phyloP scores from a whole-genome alignment of 2,113 vertebrate species.

The Hucho hucho region DNA sequence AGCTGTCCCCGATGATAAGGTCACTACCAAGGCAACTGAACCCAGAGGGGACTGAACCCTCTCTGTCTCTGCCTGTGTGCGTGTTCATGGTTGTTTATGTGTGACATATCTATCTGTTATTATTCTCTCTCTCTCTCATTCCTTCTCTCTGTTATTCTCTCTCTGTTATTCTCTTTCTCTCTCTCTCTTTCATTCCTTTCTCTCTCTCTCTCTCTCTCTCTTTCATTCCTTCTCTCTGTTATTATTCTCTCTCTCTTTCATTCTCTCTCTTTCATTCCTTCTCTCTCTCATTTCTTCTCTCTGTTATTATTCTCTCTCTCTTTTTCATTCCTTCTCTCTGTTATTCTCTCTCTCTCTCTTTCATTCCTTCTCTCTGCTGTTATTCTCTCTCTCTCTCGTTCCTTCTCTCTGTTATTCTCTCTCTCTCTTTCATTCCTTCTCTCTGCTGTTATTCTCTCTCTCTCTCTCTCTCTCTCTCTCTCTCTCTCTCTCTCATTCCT shows the following conservation, averaged over 20 bases:
- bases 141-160: neutral
- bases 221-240: neutral
- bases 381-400: constrained; percentile 8
- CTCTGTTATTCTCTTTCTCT: constrained; percentile 18
- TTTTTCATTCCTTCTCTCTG: constrained; percentile 7
- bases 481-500: constrained; percentile 11
- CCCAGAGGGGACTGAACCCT: too few species aligned
- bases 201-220: too few species aligned
- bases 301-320: constrained; percentile 1
- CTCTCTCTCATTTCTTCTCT: too few species aligned
- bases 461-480: constrained; percentile 11
- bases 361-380: constrained; percentile 4
- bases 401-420: too few species aligned
- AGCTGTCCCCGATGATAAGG: neutral
- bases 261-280: too few species aligned
- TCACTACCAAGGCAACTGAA: neutral
- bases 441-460: neutral
- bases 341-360: constrained; percentile 7
- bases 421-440: too few species aligned
- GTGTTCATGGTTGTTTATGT: neutral
- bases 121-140: constrained; percentile 8
- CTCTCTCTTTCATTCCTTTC: neutral
- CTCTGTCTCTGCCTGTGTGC: neutral
- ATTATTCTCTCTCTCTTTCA: constrained; percentile 9
- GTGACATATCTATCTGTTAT: constrained; percentile 2